These are phyloP conservation scores for Poecilia latipinna DNA, from an alignment of 2,113 vertebrate species.

Conservation along the genomic window DNA sequence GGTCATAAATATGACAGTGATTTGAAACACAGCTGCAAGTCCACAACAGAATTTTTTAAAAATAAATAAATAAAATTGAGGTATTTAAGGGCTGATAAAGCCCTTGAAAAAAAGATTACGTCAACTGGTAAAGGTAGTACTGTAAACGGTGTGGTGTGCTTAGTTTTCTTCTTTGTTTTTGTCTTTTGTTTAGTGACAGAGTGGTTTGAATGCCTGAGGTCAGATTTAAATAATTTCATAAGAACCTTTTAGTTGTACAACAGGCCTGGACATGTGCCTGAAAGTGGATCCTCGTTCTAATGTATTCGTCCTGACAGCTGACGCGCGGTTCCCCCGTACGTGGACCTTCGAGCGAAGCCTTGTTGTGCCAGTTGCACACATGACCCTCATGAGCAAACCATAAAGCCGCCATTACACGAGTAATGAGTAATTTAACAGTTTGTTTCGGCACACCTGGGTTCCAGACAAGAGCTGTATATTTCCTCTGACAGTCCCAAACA, in stretches of 20 bases:
- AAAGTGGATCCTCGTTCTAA: slow-evolving; percentile 52
- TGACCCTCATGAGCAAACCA: slow-evolving; percentile 66
- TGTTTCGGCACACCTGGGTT: slow-evolving; percentile 76
- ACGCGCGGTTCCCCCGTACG: slow-evolving; percentile 58
- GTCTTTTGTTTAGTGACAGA: too few species aligned
- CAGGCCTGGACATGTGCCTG: slow-evolving; percentile 2
- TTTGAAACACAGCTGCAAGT: too few species aligned
- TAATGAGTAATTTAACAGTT: slow-evolving; percentile 80
- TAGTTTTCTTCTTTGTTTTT: too few species aligned
- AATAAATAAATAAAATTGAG: too few species aligned
- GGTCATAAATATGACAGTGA: too few species aligned
- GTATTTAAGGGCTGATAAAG: too few species aligned
- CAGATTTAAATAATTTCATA: not conserved
- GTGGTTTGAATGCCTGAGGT: too few species aligned
- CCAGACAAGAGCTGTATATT: slow-evolving; percentile 70
- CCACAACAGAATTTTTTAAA: too few species aligned
- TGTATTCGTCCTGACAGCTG: slow-evolving; percentile 59
- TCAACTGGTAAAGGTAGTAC: too few species aligned
- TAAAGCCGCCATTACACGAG: slow-evolving; percentile 74
- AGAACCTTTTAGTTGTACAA: not conserved
- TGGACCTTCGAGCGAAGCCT: slow-evolving; percentile 56
- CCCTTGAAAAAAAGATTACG: too few species aligned
- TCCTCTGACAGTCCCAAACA: slow-evolving; percentile 63
- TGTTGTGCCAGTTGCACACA: slow-evolving; percentile 49
- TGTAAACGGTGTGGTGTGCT: too few species aligned